Percentiles rank a stretch among this genome's conserved stretches.
Conservation (phyloP, 2,113 vertebrate genomes). For the Cryptoleucopteryx plumbea region DNA sequence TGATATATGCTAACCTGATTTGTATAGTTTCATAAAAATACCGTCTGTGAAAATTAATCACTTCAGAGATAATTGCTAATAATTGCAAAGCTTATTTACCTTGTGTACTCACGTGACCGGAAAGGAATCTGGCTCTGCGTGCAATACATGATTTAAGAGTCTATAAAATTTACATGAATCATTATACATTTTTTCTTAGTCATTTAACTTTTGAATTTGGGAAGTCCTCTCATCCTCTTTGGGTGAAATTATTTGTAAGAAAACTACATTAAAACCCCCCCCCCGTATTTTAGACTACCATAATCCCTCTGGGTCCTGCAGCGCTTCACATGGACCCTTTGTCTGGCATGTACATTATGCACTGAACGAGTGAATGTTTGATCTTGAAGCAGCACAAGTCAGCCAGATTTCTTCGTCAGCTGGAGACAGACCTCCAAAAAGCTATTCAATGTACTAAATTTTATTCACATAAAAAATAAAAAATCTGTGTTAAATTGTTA, state of each 20-base stretch:
- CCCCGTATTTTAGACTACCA: accelerated
- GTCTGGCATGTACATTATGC: not conserved
- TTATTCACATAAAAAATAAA: not conserved
- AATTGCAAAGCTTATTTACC: not conserved
- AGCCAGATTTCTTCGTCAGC: not conserved
- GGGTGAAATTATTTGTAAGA: not conserved
- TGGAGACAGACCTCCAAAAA: not conserved
- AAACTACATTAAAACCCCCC: not conserved
- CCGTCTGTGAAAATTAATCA: not conserved
- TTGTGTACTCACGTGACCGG: accelerated
- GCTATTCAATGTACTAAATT: not conserved
- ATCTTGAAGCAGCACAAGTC: not conserved
- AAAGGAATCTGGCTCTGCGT: not conserved
- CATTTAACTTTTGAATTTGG: not conserved
- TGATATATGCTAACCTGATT: not conserved
- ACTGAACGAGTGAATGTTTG: not conserved
- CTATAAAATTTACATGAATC: not conserved
- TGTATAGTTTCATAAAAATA: not conserved
- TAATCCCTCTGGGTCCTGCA: not conserved
- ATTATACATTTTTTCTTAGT: not conserved
- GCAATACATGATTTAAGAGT: not conserved
- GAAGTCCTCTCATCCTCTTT: accelerated
- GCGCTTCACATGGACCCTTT: not conserved
- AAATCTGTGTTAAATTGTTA: not conserved
- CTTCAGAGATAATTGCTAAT: not conserved